Conservation (phyloP, 2,113 vertebrate genomes). For the Oriolus oriolus region DNA sequence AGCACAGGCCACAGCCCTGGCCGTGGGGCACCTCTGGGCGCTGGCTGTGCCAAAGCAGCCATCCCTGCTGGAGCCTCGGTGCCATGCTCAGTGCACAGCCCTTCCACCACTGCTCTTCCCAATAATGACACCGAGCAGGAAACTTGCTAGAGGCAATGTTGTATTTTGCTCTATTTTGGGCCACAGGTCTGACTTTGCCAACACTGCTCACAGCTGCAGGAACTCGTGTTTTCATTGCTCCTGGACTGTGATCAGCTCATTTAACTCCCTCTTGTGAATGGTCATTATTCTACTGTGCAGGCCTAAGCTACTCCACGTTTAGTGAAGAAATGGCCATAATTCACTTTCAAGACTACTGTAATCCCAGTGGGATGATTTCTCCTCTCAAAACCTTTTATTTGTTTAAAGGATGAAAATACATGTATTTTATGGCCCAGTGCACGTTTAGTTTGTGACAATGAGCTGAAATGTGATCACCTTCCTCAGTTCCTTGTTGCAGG, state of each 20-base stretch:
- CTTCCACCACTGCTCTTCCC: not conserved
- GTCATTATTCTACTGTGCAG: not conserved
- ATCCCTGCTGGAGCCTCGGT: not conserved
- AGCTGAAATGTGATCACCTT: not conserved
- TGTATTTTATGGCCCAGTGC: not conserved
- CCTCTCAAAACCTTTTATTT: not conserved
- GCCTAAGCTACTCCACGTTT: not conserved
- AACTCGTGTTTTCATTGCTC: not conserved
- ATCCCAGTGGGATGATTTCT: not conserved
- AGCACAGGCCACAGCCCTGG: not conserved
- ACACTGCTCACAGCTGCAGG: accelerated
- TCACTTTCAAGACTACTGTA: not conserved
- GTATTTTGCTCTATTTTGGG: not conserved
- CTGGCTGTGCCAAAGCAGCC: not conserved
- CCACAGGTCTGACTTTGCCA: not conserved
- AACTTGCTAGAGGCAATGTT: not conserved
- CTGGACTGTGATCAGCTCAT: not conserved
- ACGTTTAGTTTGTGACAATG: not conserved
- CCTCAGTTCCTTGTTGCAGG: not conserved
- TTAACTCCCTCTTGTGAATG: not conserved
- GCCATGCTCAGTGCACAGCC: not conserved
- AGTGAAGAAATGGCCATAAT: not conserved
- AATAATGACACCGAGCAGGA: not conserved
- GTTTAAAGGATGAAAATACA: not conserved
- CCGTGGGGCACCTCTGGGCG: not conserved